Evolutionary conservation across 1,140 invertebrate species (phyloP).

Genomic region (Bombus haemorrhoidalis): DNA sequence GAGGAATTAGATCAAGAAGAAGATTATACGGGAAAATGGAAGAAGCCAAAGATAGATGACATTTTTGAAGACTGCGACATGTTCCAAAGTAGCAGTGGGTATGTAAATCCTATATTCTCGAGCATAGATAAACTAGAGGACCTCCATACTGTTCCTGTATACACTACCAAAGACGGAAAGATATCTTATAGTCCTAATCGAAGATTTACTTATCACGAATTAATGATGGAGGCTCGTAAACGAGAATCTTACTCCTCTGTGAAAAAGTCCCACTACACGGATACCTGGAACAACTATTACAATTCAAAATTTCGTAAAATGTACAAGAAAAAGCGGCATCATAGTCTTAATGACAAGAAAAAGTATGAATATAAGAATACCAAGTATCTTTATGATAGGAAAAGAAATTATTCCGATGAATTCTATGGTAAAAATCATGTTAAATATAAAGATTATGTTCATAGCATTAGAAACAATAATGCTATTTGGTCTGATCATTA

Average conservation of each 20-base stretch:
- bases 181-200: slow-evolving; percentile 81
- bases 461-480: slow-evolving; percentile 39
- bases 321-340: slow-evolving; percentile 45
- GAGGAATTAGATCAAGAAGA: slow-evolving; percentile 48
- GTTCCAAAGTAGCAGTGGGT: slow-evolving; percentile 62
- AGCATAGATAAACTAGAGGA: slow-evolving; percentile 71
- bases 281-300: slow-evolving; percentile 56
- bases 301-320: slow-evolving; percentile 53
- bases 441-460: slow-evolving; percentile 29
- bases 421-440: slow-evolving; percentile 11
- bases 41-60: slow-evolving; percentile 44
- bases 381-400: slow-evolving; percentile 36
- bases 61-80: slow-evolving; percentile 53
- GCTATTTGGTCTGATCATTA: slow-evolving; percentile 15
- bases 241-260: slow-evolving; percentile 53
- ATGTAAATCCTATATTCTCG: slow-evolving; percentile 74
- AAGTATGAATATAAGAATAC: slow-evolving; percentile 22
- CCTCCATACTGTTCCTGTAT: slow-evolving; percentile 79
- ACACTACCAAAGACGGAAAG: slow-evolving; percentile 81
- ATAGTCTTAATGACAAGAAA: background rate
- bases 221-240: slow-evolving; percentile 74
- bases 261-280: slow-evolving; percentile 28
- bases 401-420: slow-evolving; percentile 14
- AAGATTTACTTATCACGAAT: slow-evolving; percentile 75
- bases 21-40: slow-evolving; percentile 46